Percentiles rank a stretch among this genome's conserved stretches.
phyloP scores from a whole-genome alignment of 2,797 vertebrate genomes.

The Siniperca obscura region DNA sequence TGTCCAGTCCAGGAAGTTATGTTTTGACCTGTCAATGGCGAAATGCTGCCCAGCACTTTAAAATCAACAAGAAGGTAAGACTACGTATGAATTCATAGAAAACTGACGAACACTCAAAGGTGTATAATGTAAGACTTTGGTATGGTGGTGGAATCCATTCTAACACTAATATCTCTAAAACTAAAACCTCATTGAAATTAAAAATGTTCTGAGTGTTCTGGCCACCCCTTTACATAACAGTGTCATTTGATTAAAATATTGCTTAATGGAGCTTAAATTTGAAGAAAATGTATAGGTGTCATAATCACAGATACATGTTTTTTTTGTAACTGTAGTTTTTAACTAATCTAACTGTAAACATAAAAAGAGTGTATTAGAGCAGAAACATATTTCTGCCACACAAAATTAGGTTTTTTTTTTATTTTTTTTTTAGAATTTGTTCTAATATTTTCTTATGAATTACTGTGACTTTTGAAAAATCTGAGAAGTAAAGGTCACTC shows the following conservation, averaged over 20 bases:
- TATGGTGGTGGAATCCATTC: background rate
- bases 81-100: background rate
- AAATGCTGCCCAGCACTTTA: conserved; percentile 95
- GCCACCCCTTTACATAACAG: background rate
- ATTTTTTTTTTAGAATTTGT: background rate
- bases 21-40: conserved; percentile 98
- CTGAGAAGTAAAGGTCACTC: background rate
- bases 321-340: background rate
- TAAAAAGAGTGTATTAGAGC: background rate
- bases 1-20: conserved; percentile 95
- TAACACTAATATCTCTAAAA: background rate
- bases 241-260: background rate
- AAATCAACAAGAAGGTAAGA: conserved; percentile 90
- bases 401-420: background rate
- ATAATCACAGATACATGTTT: background rate
- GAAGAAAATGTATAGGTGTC: background rate
- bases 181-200: background rate
- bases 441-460: background rate
- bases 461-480: background rate
- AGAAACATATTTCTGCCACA: background rate
- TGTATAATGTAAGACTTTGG: background rate
- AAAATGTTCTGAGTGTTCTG: background rate
- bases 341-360: too few species aligned
- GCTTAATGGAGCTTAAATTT: background rate
- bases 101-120: background rate